phyloP scores from a whole-genome alignment of 2,113 vertebrate genomes.

The Haliaeetus leucogaster region DNA sequence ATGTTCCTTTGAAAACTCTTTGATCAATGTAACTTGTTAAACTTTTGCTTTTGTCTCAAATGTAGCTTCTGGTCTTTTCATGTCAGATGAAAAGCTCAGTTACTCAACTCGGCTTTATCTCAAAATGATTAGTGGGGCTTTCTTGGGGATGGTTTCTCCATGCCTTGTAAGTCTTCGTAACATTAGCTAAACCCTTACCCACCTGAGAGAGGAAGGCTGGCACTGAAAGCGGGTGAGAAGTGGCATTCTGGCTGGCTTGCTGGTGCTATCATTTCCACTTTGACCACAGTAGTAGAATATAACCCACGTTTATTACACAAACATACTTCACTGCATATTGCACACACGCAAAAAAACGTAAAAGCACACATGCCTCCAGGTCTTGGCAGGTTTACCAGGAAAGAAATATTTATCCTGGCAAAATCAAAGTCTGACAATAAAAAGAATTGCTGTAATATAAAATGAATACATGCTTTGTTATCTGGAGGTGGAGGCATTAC shows the following conservation, averaged over 20 bases:
- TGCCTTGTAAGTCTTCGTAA: background rate
- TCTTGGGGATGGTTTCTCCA: background rate
- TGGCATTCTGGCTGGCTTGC: background rate
- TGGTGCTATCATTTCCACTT: background rate
- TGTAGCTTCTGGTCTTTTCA: slow-evolving; percentile 41
- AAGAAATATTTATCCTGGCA: slow-evolving; percentile 30
- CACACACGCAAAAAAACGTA: background rate
- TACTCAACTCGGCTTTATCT: background rate
- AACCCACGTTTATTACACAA: background rate
- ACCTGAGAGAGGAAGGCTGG: background rate
- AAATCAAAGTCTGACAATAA: slow-evolving; percentile 13
- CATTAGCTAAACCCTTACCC: background rate
- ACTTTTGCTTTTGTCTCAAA: slow-evolving; percentile 51
- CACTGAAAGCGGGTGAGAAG: background rate
- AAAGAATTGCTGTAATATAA: background rate
- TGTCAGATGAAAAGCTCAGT: background rate
- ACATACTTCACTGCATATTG: background rate
- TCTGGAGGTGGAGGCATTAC: background rate
- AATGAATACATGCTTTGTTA: slow-evolving; percentile 5
- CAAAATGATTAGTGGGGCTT: background rate
- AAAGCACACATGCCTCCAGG: background rate
- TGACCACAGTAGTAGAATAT: background rate
- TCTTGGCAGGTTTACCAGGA: background rate
- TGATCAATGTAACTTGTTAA: slow-evolving; percentile 44
- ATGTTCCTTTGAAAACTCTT: slow-evolving; percentile 25